Base-by-base conservation (phyloP, 2,113 vertebrate genomes). In the Paracanthobrama guichenoti region DNA sequence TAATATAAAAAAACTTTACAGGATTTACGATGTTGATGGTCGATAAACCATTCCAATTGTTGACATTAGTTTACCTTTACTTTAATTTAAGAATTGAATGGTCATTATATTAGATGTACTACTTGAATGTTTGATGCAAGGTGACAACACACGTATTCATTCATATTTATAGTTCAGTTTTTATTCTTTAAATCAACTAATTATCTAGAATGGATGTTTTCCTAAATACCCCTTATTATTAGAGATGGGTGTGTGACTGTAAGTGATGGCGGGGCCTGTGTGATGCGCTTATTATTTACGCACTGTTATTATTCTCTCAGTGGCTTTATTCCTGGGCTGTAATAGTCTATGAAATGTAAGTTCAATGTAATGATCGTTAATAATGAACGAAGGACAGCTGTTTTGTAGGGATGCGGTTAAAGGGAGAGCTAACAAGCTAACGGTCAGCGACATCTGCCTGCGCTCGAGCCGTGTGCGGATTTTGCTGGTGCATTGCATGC, bases 401-500 rank as follows among this genome's bases (percentile, higher is more conserved):
- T 57, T 77, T n/a, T 77, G 5, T 4, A 77, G 7, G 4, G 28
- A 57, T 79, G 39, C 10, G 4, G 62, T 64, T 81, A 71, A 66
- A 39, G 44, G 39, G 39, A 69, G 14, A 66, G 79, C 46, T 55
- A 81, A 39, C 3, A 62, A 22, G 60, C 64, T 55, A 55, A 53
- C 44, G 46, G 46, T 69, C 46, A 55, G 79, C 28, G 55, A 81
- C 64, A 81, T 81, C 79, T 81, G 79, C 28, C 46, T 81, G 20
- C 53, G 75, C 53, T 6, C 75, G 28, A 20, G 44, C 59, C 46
- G 71, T 55, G 79, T 69, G 64, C 62, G 48, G 18, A 2, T 81
- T 67, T 46, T 42, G 12, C 57, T 62, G 13, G 8, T 44, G 57
- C 35, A n/a, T 60, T 26, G 20, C 31, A 55, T 4, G 26, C 53